These are phyloP conservation scores for Mugil cephalus DNA, from an alignment of 2,113 vertebrate species.

Conservation along the genomic window DNA sequence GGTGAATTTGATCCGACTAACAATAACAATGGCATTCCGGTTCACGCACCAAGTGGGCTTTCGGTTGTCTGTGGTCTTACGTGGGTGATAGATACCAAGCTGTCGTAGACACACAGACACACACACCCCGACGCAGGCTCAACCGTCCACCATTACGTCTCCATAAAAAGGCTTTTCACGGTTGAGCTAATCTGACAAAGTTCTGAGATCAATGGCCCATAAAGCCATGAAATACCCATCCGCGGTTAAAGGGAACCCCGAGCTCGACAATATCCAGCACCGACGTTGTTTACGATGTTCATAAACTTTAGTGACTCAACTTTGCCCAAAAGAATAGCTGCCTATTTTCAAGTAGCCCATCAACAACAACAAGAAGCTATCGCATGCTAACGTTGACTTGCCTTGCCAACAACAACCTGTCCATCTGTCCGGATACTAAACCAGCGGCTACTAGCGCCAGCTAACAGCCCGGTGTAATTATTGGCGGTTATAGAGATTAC, in stretches of 20 bases:
- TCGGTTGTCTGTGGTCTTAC: conserved; percentile 7
- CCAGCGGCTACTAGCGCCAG: conserved; percentile 69
- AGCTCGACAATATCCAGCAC: not conserved
- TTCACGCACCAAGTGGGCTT: conserved; percentile 39
- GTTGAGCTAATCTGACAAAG: conserved; percentile 82
- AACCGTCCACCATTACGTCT: conserved; percentile 81
- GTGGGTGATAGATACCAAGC: conserved; percentile 53
- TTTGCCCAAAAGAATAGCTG: conserved; percentile 21
- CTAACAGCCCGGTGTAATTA: conserved; percentile 46
- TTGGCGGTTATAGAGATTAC: not conserved
- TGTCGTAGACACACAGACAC: conserved; percentile 67
- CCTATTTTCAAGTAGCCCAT: conserved; percentile 52
- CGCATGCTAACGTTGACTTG: conserved; percentile 78
- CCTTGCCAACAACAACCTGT: conserved; percentile 81
- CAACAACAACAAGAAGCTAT: conserved; percentile 79
- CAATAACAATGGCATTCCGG: conserved; percentile 56
- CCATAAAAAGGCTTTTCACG: conserved; percentile 79
- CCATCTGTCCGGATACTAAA: conserved; percentile 75
- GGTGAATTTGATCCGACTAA: not conserved
- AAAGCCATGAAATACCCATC: conserved; percentile 37
- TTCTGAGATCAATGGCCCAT: conserved; percentile 72
- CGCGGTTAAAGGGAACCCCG: not conserved
- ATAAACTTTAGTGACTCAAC: conserved; percentile 52
- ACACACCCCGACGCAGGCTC: conserved; percentile 71
- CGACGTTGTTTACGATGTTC: not conserved